Conservation (phyloP, 2,888 invertebrate genomes). For the Belgica antarctica region DNA sequence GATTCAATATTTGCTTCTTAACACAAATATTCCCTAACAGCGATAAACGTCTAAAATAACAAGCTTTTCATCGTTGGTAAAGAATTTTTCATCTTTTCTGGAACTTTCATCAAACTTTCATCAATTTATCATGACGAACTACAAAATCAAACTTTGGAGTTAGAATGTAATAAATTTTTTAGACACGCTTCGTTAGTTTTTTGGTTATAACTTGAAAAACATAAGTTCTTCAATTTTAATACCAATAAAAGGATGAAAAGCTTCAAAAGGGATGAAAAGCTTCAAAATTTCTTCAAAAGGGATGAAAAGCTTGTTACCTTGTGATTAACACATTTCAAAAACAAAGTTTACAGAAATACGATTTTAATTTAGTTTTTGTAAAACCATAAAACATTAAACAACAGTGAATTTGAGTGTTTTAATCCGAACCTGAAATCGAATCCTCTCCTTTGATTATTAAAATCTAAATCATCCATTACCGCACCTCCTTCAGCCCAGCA, state of each 20-base stretch:
- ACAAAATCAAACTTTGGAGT: too few relatives aligned
- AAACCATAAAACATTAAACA: conserved; percentile 6
- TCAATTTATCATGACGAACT: too few relatives aligned
- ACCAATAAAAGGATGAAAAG: too few relatives aligned
- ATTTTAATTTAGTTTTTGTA: conserved; percentile 1
- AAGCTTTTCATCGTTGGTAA: too few relatives aligned
- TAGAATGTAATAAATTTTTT: not conserved
- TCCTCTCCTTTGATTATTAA: conserved; percentile 38
- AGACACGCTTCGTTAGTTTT: too few relatives aligned
- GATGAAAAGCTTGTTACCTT: too few relatives aligned
- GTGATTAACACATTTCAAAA: not conserved
- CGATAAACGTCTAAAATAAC: not conserved
- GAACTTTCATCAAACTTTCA: too few relatives aligned
- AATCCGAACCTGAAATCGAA: conserved; percentile 43
- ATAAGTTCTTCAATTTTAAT: too few relatives aligned
- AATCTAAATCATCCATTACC: conserved; percentile 42
- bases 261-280: too few relatives aligned
- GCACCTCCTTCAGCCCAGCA: conserved; percentile 36
- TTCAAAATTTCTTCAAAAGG: too few relatives aligned
- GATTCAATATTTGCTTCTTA: not conserved
- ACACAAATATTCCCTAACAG: not conserved
- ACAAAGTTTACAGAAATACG: not conserved
- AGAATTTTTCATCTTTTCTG: too few relatives aligned
- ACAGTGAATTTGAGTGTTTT: not conserved
- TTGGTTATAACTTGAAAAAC: too few relatives aligned